Conservation (phyloP, 2,113 vertebrate genomes). For the Maylandia zebra region DNA sequence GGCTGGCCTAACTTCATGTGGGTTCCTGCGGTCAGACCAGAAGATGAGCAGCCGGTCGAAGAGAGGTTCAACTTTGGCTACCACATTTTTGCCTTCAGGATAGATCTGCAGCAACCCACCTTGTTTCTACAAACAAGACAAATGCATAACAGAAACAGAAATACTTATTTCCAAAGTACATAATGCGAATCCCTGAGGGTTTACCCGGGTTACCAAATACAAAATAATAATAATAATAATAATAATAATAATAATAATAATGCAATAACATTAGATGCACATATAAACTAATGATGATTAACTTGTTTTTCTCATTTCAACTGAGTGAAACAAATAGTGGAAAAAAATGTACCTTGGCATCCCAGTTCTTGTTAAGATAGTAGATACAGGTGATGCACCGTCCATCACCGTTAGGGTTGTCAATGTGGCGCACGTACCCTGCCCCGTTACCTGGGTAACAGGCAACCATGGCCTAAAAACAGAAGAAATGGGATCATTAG, state of each 20-base stretch:
- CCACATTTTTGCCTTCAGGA: conserved; percentile 80
- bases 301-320: neutral
- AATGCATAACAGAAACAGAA: neutral
- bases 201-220: neutral
- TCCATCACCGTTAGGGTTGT: conserved; percentile 87
- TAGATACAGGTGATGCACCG: conserved; percentile 93
- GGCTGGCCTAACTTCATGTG: conserved; percentile 88
- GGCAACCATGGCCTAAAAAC: conserved; percentile 85
- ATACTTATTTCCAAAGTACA: neutral
- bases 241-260: too few relatives aligned
- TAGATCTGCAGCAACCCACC: conserved; percentile 86
- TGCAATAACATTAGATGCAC: neutral
- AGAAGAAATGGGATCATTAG: neutral
- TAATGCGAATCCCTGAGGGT: neutral
- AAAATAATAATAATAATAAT: neutral
- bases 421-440: conserved; percentile 87
- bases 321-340: neutral
- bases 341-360: conserved; percentile 72
- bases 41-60: conserved; percentile 89
- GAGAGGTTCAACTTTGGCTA: conserved; percentile 84
- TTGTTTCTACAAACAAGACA: conserved; percentile 67
- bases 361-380: conserved; percentile 92
- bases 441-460: conserved; percentile 88
- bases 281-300: neutral
- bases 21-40: conserved; percentile 90